These are phyloP conservation scores for Emydoidea blandingii DNA, from an alignment of 2,797 vertebrate species.

Conservation along the genomic window DNA sequence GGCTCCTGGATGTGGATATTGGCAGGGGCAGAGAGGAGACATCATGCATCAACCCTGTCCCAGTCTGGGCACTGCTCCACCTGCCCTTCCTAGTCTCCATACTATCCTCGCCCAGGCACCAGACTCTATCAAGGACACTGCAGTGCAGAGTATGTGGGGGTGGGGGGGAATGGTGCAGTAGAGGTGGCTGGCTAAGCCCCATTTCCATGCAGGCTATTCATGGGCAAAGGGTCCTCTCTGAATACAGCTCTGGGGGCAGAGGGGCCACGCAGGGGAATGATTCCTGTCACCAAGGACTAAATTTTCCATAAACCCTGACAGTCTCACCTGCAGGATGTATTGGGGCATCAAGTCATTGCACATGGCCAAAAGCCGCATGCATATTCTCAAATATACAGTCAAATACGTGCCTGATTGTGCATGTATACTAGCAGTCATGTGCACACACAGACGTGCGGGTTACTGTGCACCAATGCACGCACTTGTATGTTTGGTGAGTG, in stretches of 20 bases:
- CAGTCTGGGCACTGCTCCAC: not conserved
- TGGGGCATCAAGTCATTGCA: not conserved
- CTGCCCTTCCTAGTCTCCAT: not conserved
- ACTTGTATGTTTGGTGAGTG: not conserved
- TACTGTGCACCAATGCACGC: not conserved
- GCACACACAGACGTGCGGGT: too few relatives aligned
- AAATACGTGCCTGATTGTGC: not conserved
- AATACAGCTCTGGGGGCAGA: not conserved
- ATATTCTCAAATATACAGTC: not conserved
- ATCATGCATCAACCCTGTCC: not conserved
- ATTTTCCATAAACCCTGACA: not conserved
- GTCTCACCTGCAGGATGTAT: not conserved
- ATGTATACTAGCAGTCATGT: too few relatives aligned
- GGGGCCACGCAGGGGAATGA: not conserved
- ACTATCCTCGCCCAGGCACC: too few relatives aligned
- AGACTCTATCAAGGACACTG: not conserved
- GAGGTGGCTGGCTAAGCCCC: not conserved
- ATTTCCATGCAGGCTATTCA: not conserved
- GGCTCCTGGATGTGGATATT: not conserved
- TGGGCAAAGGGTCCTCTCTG: not conserved
- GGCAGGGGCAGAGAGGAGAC: not conserved
- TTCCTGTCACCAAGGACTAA: not conserved
- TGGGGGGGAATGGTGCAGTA: not conserved
- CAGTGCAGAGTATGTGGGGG: too few relatives aligned
- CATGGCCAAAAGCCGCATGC: not conserved